Conservation (phyloP, 2,888 invertebrate genomes). For the Listrodromus nycthemerus region DNA sequence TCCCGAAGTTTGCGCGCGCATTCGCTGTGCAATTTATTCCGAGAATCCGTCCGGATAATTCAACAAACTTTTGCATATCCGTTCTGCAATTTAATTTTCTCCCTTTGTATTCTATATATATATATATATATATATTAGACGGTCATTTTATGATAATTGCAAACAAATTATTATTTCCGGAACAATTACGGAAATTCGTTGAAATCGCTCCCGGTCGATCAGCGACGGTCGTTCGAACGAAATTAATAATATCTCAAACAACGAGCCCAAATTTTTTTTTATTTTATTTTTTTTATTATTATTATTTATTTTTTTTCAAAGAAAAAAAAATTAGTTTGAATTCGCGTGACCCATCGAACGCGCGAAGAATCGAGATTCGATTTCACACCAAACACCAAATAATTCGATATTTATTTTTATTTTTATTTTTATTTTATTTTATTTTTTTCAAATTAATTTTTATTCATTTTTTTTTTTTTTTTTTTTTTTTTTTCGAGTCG, state of each 20-base stretch:
- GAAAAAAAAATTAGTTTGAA: too few species aligned
- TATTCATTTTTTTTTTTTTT: too few species aligned
- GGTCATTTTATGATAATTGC: constrained; percentile 8
- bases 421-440: too few species aligned
- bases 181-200: not conserved
- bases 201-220: constrained; percentile 11
- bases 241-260: constrained; percentile 12
- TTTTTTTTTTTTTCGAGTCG: too few species aligned
- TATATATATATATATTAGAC: not conserved
- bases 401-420: too few species aligned
- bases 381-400: not conserved
- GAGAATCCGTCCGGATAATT: constrained; percentile 20
- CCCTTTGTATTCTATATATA: not conserved
- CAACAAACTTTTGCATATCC: not conserved
- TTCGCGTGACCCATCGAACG: too few species aligned
- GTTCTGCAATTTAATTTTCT: constrained; percentile 8
- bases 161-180: constrained; percentile 5
- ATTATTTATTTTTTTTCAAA: too few species aligned
- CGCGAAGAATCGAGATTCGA: too few species aligned
- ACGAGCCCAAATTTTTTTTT: not conserved
- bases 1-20: not conserved
- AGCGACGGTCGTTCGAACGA: not conserved
- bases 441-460: too few species aligned
- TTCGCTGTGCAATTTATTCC: not conserved
- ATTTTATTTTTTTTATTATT: too few species aligned